These are phyloP conservation scores for Colostygia pectinataria DNA, from an alignment of 2,888 invertebrate species.

Conservation along the genomic window DNA sequence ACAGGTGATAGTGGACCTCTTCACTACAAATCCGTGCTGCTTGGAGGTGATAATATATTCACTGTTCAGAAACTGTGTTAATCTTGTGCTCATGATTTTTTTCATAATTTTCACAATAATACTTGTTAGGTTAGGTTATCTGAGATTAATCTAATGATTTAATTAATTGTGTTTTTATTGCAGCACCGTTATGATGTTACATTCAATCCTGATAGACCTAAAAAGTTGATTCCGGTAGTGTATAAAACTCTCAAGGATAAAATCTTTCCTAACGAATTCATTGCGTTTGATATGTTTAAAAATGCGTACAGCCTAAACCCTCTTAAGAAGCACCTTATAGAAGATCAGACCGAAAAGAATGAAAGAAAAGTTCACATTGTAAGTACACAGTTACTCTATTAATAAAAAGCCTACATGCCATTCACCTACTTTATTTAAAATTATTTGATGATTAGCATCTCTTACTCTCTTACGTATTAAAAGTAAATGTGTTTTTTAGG, in stretches of 20 bases:
- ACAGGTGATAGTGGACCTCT: too few relatives aligned
- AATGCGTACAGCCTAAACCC: slow-evolving; percentile 83
- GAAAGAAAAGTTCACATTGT: slow-evolving; percentile 6
- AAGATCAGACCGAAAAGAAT: neutral
- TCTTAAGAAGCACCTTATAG: slow-evolving; percentile 51
- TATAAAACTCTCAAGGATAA: slow-evolving; percentile 60
- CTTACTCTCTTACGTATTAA: neutral
- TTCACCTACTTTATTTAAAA: neutral
- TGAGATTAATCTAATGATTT: too few relatives aligned
- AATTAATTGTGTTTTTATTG: slow-evolving; percentile 38
- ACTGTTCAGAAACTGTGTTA: too few relatives aligned
- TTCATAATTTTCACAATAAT: too few relatives aligned
- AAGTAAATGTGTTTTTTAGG: slow-evolving; percentile 42
- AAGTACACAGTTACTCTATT: neutral
- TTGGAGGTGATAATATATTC: too few relatives aligned
- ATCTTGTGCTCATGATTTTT: too few relatives aligned
- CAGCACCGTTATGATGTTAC: slow-evolving; percentile 92
- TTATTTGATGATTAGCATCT: neutral
- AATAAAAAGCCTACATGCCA: neutral
- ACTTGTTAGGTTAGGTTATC: too few relatives aligned
- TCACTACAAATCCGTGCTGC: too few relatives aligned
- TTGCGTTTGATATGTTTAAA: slow-evolving; percentile 90
- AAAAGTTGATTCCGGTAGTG: slow-evolving; percentile 81
- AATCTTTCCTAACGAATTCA: slow-evolving; percentile 63
- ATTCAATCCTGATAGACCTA: slow-evolving; percentile 87